phyloP scores from a whole-genome alignment of 2,888 invertebrate species.

The Pristionchus mayeri region DNA sequence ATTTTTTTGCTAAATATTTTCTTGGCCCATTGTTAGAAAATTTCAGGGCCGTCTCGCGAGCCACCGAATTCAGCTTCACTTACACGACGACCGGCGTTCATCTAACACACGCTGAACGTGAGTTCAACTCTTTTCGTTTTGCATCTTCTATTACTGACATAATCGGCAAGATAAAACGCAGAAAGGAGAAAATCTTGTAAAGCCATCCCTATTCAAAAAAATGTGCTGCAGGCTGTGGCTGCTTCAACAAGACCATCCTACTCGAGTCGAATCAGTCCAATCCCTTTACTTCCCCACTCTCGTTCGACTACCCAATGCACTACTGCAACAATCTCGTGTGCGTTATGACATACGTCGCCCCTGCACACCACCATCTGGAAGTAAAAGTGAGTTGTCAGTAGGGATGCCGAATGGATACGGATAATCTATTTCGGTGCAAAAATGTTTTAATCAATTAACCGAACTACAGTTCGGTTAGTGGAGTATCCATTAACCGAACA shows the following conservation, averaged over 20 bases:
- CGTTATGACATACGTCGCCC: not conserved
- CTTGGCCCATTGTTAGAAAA: too few relatives aligned
- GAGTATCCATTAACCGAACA: too few relatives aligned
- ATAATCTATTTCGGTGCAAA: too few relatives aligned
- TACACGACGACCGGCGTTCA: not conserved
- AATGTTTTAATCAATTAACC: too few relatives aligned
- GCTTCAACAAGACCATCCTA: not conserved
- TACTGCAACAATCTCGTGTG: conserved; percentile 21
- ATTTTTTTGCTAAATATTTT: too few relatives aligned
- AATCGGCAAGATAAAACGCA: too few relatives aligned
- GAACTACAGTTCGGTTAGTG: too few relatives aligned
- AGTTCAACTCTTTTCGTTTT: not conserved
- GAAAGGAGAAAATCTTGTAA: too few relatives aligned
- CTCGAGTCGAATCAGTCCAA: not conserved
- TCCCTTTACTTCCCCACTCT: too few relatives aligned
- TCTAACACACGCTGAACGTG: not conserved
- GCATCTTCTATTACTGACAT: too few relatives aligned
- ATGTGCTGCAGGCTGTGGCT: conserved; percentile 1
- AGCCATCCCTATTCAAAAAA: too few relatives aligned
- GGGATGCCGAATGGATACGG: too few relatives aligned
- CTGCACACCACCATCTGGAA: conserved; percentile 25
- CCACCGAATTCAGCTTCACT: not conserved
- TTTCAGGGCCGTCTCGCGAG: not conserved
- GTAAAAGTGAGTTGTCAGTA: conserved; percentile 21
- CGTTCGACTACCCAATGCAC: not conserved